These are phyloP conservation scores for Agrochola litura DNA, from an alignment of 2,888 invertebrate species.

Conservation along the genomic window DNA sequence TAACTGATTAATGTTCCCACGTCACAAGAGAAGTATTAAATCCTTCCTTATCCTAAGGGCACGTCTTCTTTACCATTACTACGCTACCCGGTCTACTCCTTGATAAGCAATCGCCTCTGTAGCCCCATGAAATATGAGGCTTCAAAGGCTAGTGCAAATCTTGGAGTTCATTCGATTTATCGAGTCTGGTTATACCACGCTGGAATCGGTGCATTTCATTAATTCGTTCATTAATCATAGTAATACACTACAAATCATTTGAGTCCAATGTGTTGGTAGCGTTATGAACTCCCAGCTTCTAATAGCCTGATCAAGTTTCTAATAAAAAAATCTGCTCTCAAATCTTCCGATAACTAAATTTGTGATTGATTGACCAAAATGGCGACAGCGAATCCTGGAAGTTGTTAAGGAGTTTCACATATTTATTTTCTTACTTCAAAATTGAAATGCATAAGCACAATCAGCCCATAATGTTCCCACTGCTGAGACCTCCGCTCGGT, in stretches of 20 bases:
- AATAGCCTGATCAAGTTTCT: neutral
- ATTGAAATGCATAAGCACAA: too few species aligned
- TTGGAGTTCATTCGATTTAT: too few species aligned
- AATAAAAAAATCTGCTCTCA: neutral
- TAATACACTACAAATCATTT: neutral
- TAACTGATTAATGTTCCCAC: slow-evolving; percentile 1
- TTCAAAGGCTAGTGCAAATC: too few species aligned
- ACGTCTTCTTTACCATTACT: too few species aligned
- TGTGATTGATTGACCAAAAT: neutral
- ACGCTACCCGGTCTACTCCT: too few species aligned
- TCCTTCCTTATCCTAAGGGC: too few species aligned
- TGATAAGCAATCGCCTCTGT: too few species aligned
- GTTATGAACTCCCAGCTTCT: neutral
- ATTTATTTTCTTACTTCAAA: neutral
- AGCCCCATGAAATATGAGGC: too few species aligned
- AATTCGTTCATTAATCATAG: neutral
- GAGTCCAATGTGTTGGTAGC: neutral
- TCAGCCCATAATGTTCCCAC: too few species aligned
- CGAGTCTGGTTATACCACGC: too few species aligned
- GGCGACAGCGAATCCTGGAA: neutral
- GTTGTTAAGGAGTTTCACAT: neutral
- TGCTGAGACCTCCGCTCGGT: too few species aligned
- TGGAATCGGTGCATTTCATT: too few species aligned
- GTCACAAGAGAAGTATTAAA: slow-evolving; percentile 15
- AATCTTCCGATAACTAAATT: neutral